A percentile compares a stretch with the other conserved stretches of the same genome.
These are phyloP conservation scores for Drosophila seguyi DNA, from an alignment of 1,140 invertebrate species.

Conservation along the genomic window DNA sequence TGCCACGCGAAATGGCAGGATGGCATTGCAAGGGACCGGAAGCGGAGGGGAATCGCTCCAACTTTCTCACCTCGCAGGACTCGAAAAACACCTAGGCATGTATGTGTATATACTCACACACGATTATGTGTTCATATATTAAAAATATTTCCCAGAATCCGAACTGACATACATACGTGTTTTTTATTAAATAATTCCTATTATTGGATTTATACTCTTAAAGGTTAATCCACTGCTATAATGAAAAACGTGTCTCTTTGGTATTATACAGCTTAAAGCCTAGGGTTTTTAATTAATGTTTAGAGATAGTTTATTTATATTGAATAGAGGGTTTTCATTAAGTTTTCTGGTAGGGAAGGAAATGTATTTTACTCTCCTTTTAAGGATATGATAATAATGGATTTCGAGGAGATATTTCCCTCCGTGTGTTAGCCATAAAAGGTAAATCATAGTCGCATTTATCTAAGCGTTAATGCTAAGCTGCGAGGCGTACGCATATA, in stretches of 20 bases:
- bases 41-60: neutral
- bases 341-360: neutral
- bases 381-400: too few species aligned
- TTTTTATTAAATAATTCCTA: slow-evolving; percentile 5
- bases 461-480: neutral
- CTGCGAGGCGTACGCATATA: neutral
- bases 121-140: neutral
- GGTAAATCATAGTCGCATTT: neutral
- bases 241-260: neutral
- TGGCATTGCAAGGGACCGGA: slow-evolving; percentile 1
- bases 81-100: slow-evolving; percentile 5
- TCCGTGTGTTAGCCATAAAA: neutral
- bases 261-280: too few species aligned
- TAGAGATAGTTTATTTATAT: neutral
- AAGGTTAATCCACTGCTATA: neutral
- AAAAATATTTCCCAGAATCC: slow-evolving; percentile 3
- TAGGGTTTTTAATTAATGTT: neutral
- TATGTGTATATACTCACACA: neutral
- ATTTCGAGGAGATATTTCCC: neutral
- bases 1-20: slow-evolving; percentile 20
- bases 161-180: neutral
- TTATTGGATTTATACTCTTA: slow-evolving; percentile 10
- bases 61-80: slow-evolving; percentile 11
- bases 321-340: neutral
- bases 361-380: too few species aligned